Evolutionary conservation across 2,797 vertebrate genomes (phyloP).

Genomic region (Limosa lapponica): DNA sequence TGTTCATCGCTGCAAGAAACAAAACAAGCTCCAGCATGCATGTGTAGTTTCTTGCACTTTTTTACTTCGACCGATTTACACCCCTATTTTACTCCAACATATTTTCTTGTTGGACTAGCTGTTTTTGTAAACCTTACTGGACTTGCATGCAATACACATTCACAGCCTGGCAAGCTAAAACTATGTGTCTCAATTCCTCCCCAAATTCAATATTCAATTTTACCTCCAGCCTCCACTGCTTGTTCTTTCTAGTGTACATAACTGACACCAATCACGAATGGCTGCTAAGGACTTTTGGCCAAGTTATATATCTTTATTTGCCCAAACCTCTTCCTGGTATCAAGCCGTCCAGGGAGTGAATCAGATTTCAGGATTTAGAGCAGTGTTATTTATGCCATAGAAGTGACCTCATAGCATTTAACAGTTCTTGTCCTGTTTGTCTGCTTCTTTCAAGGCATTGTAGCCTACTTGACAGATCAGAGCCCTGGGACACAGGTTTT

Average conservation of each 20-base stretch:
- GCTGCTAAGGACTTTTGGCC: background rate
- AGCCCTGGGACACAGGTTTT: background rate
- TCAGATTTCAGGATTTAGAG: background rate
- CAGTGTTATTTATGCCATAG: background rate
- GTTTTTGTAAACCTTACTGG: background rate
- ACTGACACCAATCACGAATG: background rate
- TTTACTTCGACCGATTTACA: background rate
- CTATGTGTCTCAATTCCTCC: background rate
- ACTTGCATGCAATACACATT: background rate
- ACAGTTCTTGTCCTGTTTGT: background rate
- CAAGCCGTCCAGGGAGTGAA: background rate
- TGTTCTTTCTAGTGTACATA: background rate
- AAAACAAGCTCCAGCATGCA: fast-evolving
- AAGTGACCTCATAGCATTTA: background rate
- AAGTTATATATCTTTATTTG: background rate
- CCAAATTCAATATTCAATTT: background rate
- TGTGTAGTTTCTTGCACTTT: background rate
- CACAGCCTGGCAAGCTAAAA: background rate
- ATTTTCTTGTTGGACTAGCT: background rate
- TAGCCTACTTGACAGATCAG: constrained; percentile 10
- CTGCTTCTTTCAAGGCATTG: background rate
- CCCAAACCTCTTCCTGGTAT: background rate
- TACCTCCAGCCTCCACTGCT: background rate
- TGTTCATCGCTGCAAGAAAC: background rate
- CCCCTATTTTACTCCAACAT: background rate